Evolutionary conservation across 2,113 vertebrate species (phyloP), one percentile per base, ranked within the genome.

Genomic region (Pelusios castaneus): DNA sequence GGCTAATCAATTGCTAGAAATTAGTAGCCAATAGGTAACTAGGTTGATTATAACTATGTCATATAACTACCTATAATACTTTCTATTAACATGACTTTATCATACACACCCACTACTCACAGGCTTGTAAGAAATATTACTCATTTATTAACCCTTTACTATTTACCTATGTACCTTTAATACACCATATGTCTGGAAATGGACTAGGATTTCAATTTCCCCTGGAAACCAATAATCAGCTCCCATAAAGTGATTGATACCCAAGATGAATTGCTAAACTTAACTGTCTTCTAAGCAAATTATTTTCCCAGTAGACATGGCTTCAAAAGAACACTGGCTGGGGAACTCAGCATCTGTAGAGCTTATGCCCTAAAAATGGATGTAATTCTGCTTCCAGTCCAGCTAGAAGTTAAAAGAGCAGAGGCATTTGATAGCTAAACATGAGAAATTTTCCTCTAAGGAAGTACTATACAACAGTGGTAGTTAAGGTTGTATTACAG

Each of bases 111-210:
- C 38, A 25, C 38, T 75, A 43, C 24, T 43, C 24, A 41, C 24
- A 75, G n/a, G 70, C 38, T 75, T 43, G 41, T 43, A 75, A 75
- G 38, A 75, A 13, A 38, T 75, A 75, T 75, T 43, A 12, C 21
- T 70, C 56, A 95, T 96, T 95, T 97, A 89, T 96, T 95, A 92
- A 88, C 94, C 89, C 94, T 95, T 94, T 90, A 96, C 93, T 87
- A 63, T 97, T 93, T 88, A 34, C 52, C 0, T 2, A 82, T 95
- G 31, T 82, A 77, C 47, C 86, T 91, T 77, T n/a, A 73, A 84
- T 45, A 51, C n/a, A 82, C 63, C 77, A 93, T 87, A 63, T 77
- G 82, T 52, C 49, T 96, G 89, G 43, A 67, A 96, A 80, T 0
- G 2, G 87, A 92, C n/a, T 67, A 81, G 27, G 52, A 21, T 51